Evolutionary conservation across 2,888 invertebrate species (phyloP), one percentile per base, ranked within the genome.

Genomic region (Lasius platythorax): DNA sequence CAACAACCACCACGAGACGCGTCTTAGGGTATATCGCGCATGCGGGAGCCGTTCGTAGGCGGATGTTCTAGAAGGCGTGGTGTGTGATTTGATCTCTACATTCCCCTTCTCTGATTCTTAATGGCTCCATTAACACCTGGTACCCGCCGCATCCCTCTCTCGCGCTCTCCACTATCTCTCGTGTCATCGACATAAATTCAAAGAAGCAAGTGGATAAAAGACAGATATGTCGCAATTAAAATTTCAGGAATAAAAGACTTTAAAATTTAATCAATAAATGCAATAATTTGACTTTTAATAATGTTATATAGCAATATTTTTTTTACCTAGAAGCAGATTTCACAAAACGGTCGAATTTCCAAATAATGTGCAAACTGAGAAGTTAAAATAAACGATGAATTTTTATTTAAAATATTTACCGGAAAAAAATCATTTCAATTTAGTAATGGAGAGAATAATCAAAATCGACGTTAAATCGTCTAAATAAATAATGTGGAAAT

Each of bases 41-140:
- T 90, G 92, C 92, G 91, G 87, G 87, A 84, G 82, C 73, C 68
- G 63, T 68, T 33, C 18, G 82, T 83, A 85, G 90, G 86, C 87
- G 88, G 87, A 85, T 86, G 81, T 83, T 83, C 56, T 11, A 68
- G 85, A 87, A 90, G 92, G 92, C 92, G 92, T 92, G 91, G 91
- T 89, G n/a, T 50, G 18, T 53, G 79, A 85, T 70, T 64, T 76
- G 66, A 72, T 30, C 73, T 30, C 64, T 61, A 23, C 15, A 70
- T 37, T 23, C 50, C 66, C 75, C 75, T 66, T 63, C 64, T 63
- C 72, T 37, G 23, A 72, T 64, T 64, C 74, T 61, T 88, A 84
- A 88, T 87, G 85, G 84, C 68, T 73, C 81, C 76, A 81, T 87
- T 84, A 74, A 33, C 87, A 87, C 85, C 83, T 87, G 87, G 85